Evolutionary conservation across 2,888 invertebrate species (phyloP).

Genomic region (Polydrusus tereticollis): DNA sequence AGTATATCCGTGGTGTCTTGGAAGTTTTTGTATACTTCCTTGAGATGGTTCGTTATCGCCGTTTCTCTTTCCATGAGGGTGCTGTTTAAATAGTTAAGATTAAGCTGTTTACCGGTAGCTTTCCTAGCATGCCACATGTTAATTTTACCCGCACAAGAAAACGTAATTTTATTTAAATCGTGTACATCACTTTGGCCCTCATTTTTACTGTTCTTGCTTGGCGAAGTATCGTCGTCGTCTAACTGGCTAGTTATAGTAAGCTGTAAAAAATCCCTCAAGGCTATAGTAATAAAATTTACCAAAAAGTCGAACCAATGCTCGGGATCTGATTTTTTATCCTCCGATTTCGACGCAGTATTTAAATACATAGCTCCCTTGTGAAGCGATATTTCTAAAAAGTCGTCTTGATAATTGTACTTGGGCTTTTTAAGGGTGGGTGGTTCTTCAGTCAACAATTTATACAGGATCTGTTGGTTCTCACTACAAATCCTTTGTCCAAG

Average conservation of each 20-base stretch:
- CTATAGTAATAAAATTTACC: conserved; percentile 48
- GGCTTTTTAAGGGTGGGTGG: conserved; percentile 36
- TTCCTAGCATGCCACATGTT: conserved; percentile 63
- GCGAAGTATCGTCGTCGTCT: conserved; percentile 45
- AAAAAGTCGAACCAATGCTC: conserved; percentile 50
- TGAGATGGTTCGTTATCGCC: conserved; percentile 60
- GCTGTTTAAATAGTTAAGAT: conserved; percentile 49
- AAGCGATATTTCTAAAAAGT: conserved; percentile 43
- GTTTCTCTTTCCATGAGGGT: conserved; percentile 63
- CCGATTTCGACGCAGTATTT: neutral
- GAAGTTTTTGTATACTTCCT: conserved; percentile 52
- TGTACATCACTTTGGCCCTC: conserved; percentile 63
- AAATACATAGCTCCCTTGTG: conserved; percentile 45
- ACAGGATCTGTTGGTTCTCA: conserved; percentile 46
- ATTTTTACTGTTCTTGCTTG: conserved; percentile 62
- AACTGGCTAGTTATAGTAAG: conserved; percentile 56
- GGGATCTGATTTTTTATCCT: conserved; percentile 9
- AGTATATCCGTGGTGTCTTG: conserved; percentile 54
- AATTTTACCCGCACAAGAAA: conserved; percentile 53
- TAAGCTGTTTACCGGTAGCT: conserved; percentile 52
- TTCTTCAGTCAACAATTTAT: conserved; percentile 48
- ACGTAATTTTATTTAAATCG: conserved; percentile 56
- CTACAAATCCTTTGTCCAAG: conserved; percentile 47
- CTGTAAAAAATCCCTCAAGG: conserved; percentile 50
- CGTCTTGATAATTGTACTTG: conserved; percentile 13